Evolutionary conservation across 2,797 vertebrate species (phyloP).

Genomic region (Macrochelys suwanniensis): DNA sequence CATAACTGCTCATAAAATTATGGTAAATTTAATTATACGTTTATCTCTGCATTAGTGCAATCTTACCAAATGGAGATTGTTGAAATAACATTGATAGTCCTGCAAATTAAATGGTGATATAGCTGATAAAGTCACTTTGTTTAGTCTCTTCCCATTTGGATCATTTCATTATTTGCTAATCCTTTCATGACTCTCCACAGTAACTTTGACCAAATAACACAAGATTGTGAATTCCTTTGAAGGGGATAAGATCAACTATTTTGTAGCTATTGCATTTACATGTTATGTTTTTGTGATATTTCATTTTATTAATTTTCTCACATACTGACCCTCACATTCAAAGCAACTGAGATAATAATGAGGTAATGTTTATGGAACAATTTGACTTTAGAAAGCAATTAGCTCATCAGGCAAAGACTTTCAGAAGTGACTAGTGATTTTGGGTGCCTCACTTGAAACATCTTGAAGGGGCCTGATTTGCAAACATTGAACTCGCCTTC

Average conservation of each 20-base stretch:
- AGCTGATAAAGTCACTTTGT: constrained; percentile 28
- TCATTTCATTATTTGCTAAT: background rate
- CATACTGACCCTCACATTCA: background rate
- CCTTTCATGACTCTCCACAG: background rate
- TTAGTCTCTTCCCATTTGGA: constrained; percentile 23
- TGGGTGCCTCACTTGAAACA: background rate
- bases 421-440: background rate
- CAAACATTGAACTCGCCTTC: background rate
- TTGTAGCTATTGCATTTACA: constrained; percentile 50
- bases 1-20: background rate
- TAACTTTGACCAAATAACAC: constrained; percentile 31
- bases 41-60: background rate
- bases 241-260: constrained; percentile 55
- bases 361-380: background rate
- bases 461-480: background rate
- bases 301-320: constrained; percentile 59
- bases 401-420: background rate
- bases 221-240: constrained; percentile 43
- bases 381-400: background rate
- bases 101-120: constrained; percentile 33
- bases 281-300: constrained; percentile 45
- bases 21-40: background rate
- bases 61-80: background rate
- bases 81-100: background rate
- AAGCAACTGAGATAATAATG: background rate